A percentile compares a stretch with the other conserved stretches of the same genome.
These are phyloP conservation scores for Nasua narica DNA, from an alignment of 2,797 vertebrate genomes.

Conservation along the genomic window DNA sequence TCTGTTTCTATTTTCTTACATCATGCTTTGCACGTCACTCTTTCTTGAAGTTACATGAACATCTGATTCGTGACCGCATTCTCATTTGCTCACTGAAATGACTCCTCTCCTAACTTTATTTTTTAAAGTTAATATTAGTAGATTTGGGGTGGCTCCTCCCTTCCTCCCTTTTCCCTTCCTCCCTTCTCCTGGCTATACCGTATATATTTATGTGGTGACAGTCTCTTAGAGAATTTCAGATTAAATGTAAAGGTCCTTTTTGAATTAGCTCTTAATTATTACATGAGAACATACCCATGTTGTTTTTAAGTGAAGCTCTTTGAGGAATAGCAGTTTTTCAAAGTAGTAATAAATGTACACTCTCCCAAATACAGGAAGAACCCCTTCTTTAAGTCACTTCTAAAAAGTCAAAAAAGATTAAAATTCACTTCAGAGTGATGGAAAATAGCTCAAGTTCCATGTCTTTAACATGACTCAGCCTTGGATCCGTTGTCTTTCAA, in stretches of 20 bases:
- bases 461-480: constrained; percentile 2
- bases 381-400: neutral
- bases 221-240: neutral
- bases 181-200: neutral
- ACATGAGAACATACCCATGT: neutral
- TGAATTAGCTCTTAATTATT: constrained; percentile 22
- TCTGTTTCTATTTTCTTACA: neutral
- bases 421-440: neutral
- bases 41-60: neutral
- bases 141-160: neutral
- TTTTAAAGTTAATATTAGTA: neutral
- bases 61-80: neutral
- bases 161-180: neutral
- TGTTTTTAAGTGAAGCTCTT: constrained; percentile 24
- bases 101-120: neutral
- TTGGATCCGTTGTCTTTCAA: constrained; percentile 38
- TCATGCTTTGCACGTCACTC: neutral
- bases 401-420: neutral
- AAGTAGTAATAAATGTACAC: neutral
- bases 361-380: neutral
- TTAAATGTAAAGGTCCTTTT: neutral
- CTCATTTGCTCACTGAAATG: neutral
- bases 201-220: neutral
- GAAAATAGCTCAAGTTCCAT: constrained; percentile 26
- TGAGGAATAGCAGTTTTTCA: neutral